Conservation (phyloP, 1,140 invertebrate species). For the Trinorchestia longiramus region DNA sequence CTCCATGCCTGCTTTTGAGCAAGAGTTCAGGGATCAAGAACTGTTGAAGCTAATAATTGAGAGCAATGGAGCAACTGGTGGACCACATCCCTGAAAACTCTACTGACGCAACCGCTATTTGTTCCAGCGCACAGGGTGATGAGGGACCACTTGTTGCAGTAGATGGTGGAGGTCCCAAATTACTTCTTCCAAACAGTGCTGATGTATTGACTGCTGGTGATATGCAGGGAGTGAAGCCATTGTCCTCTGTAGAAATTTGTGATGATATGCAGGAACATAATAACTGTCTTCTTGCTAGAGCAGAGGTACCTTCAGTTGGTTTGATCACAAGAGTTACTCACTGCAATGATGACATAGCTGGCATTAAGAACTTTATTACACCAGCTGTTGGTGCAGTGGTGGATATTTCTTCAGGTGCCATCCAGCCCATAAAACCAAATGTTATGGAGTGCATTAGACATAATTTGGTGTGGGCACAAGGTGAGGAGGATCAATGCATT, state of each 20-base stretch:
- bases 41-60: too few relatives aligned
- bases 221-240: not conserved
- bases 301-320: not conserved
- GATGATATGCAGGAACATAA: too few relatives aligned
- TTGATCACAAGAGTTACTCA: not conserved
- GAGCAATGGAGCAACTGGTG: too few relatives aligned
- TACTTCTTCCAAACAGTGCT: not conserved
- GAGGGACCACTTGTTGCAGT: not conserved
- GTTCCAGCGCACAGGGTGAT: not conserved
- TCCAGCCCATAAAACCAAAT: not conserved
- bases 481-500: not conserved
- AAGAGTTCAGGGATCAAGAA: too few relatives aligned
- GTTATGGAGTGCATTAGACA: not conserved
- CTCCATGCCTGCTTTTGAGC: too few relatives aligned
- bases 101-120: too few relatives aligned
- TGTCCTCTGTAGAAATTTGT: not conserved
- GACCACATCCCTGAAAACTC: too few relatives aligned
- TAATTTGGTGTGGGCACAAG: not conserved
- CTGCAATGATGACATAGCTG: not conserved
- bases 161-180: too few relatives aligned
- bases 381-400: not conserved
- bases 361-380: not conserved
- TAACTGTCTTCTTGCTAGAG: too few relatives aligned
- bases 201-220: not conserved
- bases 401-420: not conserved